phyloP scores from a whole-genome alignment of 2,888 invertebrate species.

The Drosophila recens region DNA sequence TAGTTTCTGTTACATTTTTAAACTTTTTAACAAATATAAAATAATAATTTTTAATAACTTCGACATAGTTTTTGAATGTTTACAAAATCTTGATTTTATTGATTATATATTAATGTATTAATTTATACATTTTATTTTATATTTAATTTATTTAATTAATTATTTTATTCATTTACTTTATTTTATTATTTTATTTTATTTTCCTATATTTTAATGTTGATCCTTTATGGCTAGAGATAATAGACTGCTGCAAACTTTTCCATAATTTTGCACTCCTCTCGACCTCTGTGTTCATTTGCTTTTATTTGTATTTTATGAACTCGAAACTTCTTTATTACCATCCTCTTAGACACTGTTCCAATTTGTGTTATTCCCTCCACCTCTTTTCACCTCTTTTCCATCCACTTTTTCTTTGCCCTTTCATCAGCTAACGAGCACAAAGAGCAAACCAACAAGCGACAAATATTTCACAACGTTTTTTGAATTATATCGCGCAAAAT shows the following conservation, averaged over 20 bases:
- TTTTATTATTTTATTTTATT: background rate
- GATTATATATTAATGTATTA: background rate
- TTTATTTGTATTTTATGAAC: background rate
- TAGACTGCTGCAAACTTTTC: background rate
- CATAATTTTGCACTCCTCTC: background rate
- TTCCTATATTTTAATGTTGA: no score
- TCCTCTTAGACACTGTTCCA: background rate
- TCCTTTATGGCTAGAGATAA: background rate
- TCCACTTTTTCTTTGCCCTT: background rate
- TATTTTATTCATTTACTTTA: no score
- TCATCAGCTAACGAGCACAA: constrained; percentile 28
- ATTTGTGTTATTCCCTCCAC: constrained; percentile 5
- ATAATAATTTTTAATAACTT: background rate
- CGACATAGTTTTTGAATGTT: background rate
- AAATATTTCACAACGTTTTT: constrained; percentile 74
- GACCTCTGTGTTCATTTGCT: background rate
- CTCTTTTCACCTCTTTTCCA: background rate
- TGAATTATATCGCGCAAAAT: constrained; percentile 69
- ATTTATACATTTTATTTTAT: background rate
- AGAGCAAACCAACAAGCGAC: constrained; percentile 67
- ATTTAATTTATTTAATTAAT: no score
- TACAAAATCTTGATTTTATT: background rate
- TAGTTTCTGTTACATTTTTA: background rate
- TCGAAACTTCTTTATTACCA: background rate
- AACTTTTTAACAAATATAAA: background rate